phyloP scores from a whole-genome alignment of 1,140 invertebrate genomes.

The Solen grandis region DNA sequence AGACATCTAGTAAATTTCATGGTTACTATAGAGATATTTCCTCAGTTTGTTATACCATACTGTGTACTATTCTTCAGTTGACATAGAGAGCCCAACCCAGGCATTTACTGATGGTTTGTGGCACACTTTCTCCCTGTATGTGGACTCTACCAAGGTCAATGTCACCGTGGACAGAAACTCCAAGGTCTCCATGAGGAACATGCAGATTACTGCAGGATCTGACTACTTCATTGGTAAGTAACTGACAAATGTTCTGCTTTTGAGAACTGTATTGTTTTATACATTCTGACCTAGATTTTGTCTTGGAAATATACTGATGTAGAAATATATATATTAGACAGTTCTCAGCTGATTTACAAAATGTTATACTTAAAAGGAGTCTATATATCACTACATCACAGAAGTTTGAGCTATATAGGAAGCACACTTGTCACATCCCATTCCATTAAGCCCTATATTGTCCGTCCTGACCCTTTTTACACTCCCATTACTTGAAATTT shows the following conservation, averaged over 20 bases:
- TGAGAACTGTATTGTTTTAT: not conserved
- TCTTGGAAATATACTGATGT: not conserved
- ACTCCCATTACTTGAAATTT: no score
- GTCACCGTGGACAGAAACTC: slow-evolving; percentile 77
- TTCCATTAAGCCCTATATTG: no score
- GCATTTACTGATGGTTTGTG: slow-evolving; percentile 79
- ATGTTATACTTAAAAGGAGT: no score
- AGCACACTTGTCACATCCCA: no score
- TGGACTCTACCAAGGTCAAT: slow-evolving; percentile 73
- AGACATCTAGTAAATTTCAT: no score
- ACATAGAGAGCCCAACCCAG: slow-evolving; percentile 64
- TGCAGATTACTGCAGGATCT: slow-evolving; percentile 62
- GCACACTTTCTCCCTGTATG: slow-evolving; percentile 73
- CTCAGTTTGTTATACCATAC: no score
- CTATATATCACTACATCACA: no score
- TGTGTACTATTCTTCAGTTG: no score
- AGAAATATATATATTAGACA: no score
- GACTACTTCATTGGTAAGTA: slow-evolving; percentile 71
- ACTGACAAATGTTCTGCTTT: not conserved
- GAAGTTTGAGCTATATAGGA: no score
- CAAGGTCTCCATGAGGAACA: slow-evolving; percentile 69
- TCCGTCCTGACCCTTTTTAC: no score
- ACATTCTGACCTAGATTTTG: not conserved
- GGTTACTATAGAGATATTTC: no score
- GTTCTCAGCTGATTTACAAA: not conserved